Base-by-base conservation (phyloP, 2,797 vertebrate species). In the Coranthus polyacanthus region DNA sequence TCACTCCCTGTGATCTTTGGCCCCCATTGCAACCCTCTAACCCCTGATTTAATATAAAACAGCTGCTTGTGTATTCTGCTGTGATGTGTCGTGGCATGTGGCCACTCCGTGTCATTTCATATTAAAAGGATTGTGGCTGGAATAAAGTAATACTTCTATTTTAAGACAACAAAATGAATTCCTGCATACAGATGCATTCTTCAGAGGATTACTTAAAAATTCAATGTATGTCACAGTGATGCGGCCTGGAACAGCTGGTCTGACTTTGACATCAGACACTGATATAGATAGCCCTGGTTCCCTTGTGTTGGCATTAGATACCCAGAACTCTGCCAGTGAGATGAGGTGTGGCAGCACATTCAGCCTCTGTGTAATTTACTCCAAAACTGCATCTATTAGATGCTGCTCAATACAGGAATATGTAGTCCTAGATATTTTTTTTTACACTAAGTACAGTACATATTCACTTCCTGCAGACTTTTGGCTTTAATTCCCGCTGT, bases 141-240 rank as follows among this genome's bases (percentile, higher is more conserved):
- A 68, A 82, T 87, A 78, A 81, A 89, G 81, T 80, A 83, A 84
- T 91, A 71, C 68, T 75, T 88, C 89, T 92, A 90, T 93, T 93
- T 95, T 92, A 87, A 91, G 85, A 91, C 84, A 85, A 86, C 84
- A 80, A 17, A 82, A 88, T 84, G 70, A 93, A 94, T 94, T 93
- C 85, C 82, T 75, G 77, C 75, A 89, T 93, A 92, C 82, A 89
- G 92, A 92, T 81, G 79, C 83, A 89, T 81, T 95, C 93, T 93
- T 92, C 52, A 88, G 86, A 92, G 88, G 90, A 93, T 94, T 94
- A 89, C 67, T 84, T 72, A 91, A 90, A 93, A 93, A 94, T 91
- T 89, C 69, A 76, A 88, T 90, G 93, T 74, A 89, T 90, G 89
- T 93, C 88, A 79, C 82, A 79, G 84, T 79, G 86, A 86, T 89